These are phyloP conservation scores for Coreoperca whiteheadi DNA, from an alignment of 2,113 vertebrate genomes.

Conservation along the genomic window DNA sequence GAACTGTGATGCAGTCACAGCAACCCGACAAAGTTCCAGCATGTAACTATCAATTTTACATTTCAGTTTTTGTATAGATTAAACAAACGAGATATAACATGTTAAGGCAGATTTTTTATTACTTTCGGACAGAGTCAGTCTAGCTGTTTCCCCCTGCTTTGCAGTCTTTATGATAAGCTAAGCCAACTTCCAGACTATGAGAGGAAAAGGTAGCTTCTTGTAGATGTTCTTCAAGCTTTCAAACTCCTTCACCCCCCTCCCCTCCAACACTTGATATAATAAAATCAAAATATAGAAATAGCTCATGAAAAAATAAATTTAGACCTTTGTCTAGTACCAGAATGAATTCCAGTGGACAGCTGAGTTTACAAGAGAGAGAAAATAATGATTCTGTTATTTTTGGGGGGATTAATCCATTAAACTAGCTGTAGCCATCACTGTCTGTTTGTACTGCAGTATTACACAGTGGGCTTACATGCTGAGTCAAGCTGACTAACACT, in stretches of 20 bases:
- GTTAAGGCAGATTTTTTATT: neutral
- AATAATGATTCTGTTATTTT: slow-evolving; percentile 23
- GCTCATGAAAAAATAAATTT: neutral
- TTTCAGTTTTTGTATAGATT: too few species aligned
- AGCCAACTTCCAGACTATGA: neutral
- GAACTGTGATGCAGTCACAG: too few species aligned
- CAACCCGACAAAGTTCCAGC: too few species aligned
- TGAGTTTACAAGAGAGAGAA: neutral
- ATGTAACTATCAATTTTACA: too few species aligned
- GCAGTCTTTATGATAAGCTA: neutral
- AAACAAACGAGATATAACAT: too few species aligned
- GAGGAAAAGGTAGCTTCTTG: neutral
- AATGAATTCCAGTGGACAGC: neutral
- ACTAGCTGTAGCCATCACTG: neutral
- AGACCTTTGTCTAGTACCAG: neutral
- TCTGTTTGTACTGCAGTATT: slow-evolving; percentile 20
- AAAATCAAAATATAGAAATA: too few species aligned
- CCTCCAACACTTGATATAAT: too few species aligned
- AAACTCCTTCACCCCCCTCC: neutral
- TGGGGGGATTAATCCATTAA: slow-evolving; percentile 26
- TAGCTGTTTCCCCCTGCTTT: neutral
- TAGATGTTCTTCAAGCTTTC: neutral
- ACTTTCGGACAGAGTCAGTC: neutral
- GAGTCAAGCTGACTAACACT: slow-evolving; percentile 50
- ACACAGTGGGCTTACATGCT: slow-evolving; percentile 14